Conservation (phyloP, 2,113 vertebrate genomes). For the Centropus unirufus region DNA sequence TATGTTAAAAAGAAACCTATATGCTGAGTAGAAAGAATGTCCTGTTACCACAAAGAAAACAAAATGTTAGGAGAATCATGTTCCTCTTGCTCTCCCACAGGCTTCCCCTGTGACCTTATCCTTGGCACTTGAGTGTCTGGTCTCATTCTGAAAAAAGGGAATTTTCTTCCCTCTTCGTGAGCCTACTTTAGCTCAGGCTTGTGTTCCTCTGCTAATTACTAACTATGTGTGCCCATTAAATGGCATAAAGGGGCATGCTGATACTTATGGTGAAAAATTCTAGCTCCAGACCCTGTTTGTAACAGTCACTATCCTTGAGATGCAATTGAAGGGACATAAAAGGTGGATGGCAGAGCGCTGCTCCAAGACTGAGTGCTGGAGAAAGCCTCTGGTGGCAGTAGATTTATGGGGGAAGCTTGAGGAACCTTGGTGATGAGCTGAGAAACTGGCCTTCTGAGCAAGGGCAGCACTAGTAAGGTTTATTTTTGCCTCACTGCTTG, state of each 20-base stretch:
- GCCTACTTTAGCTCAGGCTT: neutral
- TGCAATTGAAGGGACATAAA: neutral
- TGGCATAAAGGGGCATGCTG: neutral
- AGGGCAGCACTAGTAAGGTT: neutral
- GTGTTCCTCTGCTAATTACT: neutral
- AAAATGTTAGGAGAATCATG: accelerated
- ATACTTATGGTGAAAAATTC: neutral
- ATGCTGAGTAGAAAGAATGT: neutral
- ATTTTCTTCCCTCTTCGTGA: neutral
- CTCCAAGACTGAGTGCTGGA: accelerated
- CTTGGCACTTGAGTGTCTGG: neutral
- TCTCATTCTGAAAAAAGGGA: neutral
- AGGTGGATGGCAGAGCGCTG: neutral
- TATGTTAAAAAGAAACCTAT: neutral
- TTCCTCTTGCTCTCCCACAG: neutral
- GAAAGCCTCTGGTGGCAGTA: neutral
- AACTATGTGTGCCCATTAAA: accelerated
- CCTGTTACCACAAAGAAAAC: neutral
- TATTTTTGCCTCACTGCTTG: neutral
- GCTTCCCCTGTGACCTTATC: neutral
- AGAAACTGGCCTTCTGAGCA: neutral
- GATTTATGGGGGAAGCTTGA: neutral
- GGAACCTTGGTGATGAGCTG: neutral
- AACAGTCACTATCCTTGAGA: neutral
- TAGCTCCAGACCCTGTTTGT: neutral